These are phyloP conservation scores for Diploscapter pachys DNA, from an alignment of 1,140 invertebrate species.

Conservation along the genomic window DNA sequence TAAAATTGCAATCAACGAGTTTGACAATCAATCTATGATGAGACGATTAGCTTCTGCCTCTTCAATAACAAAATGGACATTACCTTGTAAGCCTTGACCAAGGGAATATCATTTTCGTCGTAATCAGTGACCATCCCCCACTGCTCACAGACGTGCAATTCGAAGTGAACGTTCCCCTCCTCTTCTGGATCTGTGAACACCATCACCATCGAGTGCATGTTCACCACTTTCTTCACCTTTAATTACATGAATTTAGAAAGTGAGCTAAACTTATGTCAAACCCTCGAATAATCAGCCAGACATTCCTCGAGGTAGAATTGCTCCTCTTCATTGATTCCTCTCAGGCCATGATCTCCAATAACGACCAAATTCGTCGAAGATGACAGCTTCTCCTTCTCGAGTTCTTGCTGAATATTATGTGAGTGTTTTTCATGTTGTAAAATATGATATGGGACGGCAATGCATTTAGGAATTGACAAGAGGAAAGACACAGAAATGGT, in stretches of 20 bases:
- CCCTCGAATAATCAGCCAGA: conserved; percentile 47
- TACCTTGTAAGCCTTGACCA: conserved; percentile 49
- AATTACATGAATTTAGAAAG: not conserved
- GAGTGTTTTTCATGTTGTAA: no score
- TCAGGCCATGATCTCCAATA: conserved; percentile 53
- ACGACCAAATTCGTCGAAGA: conserved; percentile 55
- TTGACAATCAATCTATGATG: not conserved
- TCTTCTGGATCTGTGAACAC: conserved; percentile 49
- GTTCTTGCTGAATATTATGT: conserved; percentile 42
- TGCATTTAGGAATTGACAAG: no score
- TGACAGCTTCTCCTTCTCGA: conserved; percentile 44
- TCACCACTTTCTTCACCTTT: conserved; percentile 50
- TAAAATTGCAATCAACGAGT: no score
- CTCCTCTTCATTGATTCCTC: conserved; percentile 50
- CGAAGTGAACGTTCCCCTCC: conserved; percentile 55
- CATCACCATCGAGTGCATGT: conserved; percentile 52
- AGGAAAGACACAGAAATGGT: no score
- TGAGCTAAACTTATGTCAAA: conserved; percentile 1
- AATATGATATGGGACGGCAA: no score
- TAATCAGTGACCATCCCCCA: conserved; percentile 54
- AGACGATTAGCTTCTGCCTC: not conserved
- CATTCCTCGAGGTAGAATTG: conserved; percentile 58
- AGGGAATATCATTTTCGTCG: conserved; percentile 50
- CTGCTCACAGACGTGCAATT: conserved; percentile 57
- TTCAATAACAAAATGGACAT: not conserved